Percentiles rank a stretch among this genome's conserved stretches.
These are phyloP conservation scores for Actinemys pallida DNA, from an alignment of 2,113 vertebrate genomes.

Conservation along the genomic window DNA sequence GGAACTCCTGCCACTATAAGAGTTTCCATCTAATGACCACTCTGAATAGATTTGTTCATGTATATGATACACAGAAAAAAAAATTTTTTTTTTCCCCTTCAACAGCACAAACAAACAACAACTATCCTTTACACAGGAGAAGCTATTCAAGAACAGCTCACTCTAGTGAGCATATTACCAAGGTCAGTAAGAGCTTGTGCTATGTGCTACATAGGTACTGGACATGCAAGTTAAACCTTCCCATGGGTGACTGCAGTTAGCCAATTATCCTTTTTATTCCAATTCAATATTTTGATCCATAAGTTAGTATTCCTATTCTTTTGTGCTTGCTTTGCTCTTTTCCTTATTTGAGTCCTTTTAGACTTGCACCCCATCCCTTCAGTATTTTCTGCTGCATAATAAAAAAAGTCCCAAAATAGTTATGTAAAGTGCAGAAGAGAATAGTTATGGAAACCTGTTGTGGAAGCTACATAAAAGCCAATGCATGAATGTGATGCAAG, in stretches of 20 bases:
- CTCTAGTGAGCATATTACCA: neutral
- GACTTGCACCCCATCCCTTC: neutral
- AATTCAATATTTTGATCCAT: neutral
- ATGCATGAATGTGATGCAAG: rapidly evolving
- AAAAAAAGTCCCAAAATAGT: neutral
- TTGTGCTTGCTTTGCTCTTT: neutral
- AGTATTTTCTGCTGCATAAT: rapidly evolving
- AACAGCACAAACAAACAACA: neutral
- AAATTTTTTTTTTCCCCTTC: no score
- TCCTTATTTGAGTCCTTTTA: neutral
- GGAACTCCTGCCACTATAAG: constrained; percentile 5
- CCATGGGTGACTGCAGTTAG: neutral
- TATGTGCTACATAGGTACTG: neutral
- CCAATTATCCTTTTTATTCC: neutral
- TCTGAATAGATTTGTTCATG: constrained; percentile 13
- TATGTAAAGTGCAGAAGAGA: neutral
- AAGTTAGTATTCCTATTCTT: neutral
- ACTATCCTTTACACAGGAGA: neutral
- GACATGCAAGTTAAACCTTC: neutral
- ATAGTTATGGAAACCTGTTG: rapidly evolving
- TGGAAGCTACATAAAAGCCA: neutral
- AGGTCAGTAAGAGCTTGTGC: neutral
- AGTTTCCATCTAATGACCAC: constrained; percentile 5
- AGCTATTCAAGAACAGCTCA: neutral
- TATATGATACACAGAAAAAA: neutral